Percentiles rank a stretch among this genome's conserved stretches.
Evolutionary conservation across 2,888 invertebrate genomes (phyloP).

Genomic region (Sphecodes monilicornis): DNA sequence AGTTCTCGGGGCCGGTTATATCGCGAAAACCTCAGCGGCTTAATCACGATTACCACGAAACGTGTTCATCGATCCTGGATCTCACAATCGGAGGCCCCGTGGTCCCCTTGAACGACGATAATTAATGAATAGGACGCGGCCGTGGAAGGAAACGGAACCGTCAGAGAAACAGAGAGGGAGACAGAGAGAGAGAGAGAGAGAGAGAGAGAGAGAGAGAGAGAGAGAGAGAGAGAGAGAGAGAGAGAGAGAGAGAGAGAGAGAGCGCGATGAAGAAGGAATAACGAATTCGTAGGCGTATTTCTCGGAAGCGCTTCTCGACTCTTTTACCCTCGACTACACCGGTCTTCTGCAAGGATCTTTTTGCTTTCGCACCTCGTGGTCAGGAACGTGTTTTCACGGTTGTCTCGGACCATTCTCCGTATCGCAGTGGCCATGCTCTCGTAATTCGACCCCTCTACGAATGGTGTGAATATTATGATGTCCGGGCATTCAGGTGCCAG

Average conservation of each 20-base stretch:
- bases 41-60: constrained; percentile 58
- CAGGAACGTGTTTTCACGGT: constrained; percentile 66
- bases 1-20: constrained; percentile 39
- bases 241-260: not conserved
- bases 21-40: constrained; percentile 50
- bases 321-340: constrained; percentile 55
- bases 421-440: constrained; percentile 74
- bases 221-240: constrained; percentile 1
- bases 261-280: constrained; percentile 33
- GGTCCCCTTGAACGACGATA: constrained; percentile 48
- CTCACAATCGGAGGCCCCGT: constrained; percentile 34
- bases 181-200: too few relatives aligned
- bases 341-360: constrained; percentile 27
- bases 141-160: constrained; percentile 4
- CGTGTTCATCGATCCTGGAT: constrained; percentile 53
- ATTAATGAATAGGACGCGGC: constrained; percentile 57
- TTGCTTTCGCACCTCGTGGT: constrained; percentile 73
- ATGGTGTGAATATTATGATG: constrained; percentile 84
- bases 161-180: constrained; percentile 3
- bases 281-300: constrained; percentile 60
- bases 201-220: not conserved
- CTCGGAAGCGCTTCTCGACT: constrained; percentile 65
- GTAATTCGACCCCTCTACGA: constrained; percentile 79
- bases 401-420: constrained; percentile 61
- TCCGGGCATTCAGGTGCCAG: constrained; percentile 82